Evolutionary conservation across 2,113 vertebrate species (phyloP).

Genomic region (Cyphomyrus discorhynchus): DNA sequence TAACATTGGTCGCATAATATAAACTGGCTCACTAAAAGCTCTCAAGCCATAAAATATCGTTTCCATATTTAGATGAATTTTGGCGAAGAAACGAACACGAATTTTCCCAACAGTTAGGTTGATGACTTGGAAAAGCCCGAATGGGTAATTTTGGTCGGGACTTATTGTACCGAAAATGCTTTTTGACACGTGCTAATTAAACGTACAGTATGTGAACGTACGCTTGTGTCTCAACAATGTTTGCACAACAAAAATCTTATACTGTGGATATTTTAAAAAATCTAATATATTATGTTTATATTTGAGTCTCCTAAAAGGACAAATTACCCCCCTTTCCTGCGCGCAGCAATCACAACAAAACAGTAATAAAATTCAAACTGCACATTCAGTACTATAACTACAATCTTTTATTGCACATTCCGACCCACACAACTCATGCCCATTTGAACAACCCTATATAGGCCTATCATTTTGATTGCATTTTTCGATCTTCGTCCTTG

Average conservation of each 20-base stretch:
- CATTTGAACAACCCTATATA: neutral
- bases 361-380: neutral
- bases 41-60: neutral
- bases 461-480: neutral
- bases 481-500: neutral
- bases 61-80: neutral
- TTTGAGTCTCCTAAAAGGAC: neutral
- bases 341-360: neutral
- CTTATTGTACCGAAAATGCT: neutral
- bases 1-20: neutral
- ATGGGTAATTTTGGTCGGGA: neutral
- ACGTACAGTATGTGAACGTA: neutral
- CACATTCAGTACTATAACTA: neutral
- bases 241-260: neutral
- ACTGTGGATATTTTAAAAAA: neutral
- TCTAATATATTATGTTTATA: neutral
- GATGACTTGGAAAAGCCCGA: neutral
- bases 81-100: neutral
- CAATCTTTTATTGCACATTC: neutral
- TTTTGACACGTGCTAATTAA: slow-evolving; percentile 13
- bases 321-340: neutral
- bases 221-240: neutral
- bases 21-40: neutral
- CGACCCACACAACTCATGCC: neutral
- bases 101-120: neutral